Evolutionary conservation across 2,113 vertebrate species (phyloP), one percentile per base, ranked within the genome.

Genomic region (Hymenochirus boettgeri): DNA sequence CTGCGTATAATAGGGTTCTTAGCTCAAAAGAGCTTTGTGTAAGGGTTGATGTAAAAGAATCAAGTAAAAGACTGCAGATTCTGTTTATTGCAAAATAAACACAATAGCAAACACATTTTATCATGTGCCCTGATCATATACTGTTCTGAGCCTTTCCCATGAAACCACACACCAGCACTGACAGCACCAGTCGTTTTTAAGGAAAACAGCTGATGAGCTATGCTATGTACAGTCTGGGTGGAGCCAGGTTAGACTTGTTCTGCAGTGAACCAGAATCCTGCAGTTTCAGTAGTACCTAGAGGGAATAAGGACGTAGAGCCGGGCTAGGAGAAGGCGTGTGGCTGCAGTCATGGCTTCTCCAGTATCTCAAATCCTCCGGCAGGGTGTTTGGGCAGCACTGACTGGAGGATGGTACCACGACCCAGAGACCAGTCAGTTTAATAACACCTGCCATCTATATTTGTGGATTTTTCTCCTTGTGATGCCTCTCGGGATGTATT

Each of bases 401-500:
- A 97, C 93, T 7, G 95, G 93, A 17, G 95, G 94, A 71, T 98
- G 94, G 93, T 98, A 93, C 79, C 90, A 97, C 74, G 95, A 98
- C 77, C 95, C 95, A n/a, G 92, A 97, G 72, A 91, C 93, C 77
- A 93, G 93, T 74, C 92, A 85, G 86, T 98, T 98, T 82, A 92
- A 92, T 77, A 98, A 97, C 84, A 96, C 91, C 60, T 97, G 89
- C 75, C 95, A 98, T 63, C 93, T 97, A 58, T 98, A 98, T 86
- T 77, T 97, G 76, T 98, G 94, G 95, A 86, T 98, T 26, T 95
- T 96, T 65, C 83, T 98, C 76, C 86, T 98, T 45, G 84, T 92
- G 81, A 75, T 97, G 74, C 94, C 94, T 17, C 79, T 98, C 76
- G 88, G 91, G 18, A 80, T 97, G 73, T 93, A 98, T 83, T 82